Percentiles rank a stretch among this genome's conserved stretches.
Conservation (phyloP, 23 tunicate species). For the Botrylloides violaceus region DNA sequence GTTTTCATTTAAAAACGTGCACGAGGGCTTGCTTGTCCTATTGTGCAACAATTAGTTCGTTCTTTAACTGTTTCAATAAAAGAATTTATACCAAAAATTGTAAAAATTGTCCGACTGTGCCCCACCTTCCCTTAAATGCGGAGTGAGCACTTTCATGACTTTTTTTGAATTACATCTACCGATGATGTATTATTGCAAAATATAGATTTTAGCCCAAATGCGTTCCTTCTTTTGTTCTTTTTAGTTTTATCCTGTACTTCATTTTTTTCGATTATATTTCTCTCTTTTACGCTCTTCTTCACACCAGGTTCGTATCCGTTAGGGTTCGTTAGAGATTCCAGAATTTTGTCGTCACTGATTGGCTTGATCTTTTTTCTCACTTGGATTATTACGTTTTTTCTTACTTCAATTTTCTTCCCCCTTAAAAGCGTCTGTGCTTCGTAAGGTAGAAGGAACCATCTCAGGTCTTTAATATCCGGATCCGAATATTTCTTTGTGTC, state of each 20-base stretch:
- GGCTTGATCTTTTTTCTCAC: constrained; percentile 27
- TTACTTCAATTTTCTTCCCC: background rate
- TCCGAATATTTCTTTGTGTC: constrained; percentile 39
- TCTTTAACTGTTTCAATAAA: no score
- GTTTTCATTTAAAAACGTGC: no score
- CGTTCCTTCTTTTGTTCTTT: background rate
- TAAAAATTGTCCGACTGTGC: no score
- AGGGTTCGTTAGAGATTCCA: background rate
- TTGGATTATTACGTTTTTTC: constrained; percentile 4
- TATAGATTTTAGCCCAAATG: background rate
- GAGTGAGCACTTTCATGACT: no score
- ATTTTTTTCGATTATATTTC: background rate
- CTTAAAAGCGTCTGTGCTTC: constrained; percentile 51
- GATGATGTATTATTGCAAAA: background rate
- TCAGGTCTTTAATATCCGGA: constrained; percentile 24
- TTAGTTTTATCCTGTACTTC: background rate
- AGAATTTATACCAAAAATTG: no score
- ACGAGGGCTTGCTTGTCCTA: no score
- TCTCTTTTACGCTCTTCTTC: background rate
- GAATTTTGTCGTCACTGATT: constrained; percentile 30
- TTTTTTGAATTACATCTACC: background rate
- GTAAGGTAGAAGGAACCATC: constrained; percentile 94
- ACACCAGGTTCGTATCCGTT: background rate
- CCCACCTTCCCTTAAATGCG: no score
- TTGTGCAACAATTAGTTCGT: no score